phyloP scores from a whole-genome alignment of 2,888 invertebrate genomes.

The Dioctria rufipes region DNA sequence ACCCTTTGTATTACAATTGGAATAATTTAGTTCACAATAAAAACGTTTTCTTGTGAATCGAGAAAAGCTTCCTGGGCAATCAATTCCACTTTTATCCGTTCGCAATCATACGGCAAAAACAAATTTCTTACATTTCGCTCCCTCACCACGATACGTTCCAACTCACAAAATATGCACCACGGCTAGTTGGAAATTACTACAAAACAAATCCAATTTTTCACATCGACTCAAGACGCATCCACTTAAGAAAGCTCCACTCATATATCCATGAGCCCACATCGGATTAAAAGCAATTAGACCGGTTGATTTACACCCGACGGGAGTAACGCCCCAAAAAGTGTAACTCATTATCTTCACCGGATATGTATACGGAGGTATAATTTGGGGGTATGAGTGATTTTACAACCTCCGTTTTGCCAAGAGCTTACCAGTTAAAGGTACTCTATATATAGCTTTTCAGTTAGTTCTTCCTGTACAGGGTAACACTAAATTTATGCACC shows the following conservation, averaged over 20 bases:
- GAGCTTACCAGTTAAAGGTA: conserved; percentile 11
- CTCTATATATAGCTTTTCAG: conserved; percentile 10
- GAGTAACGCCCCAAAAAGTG: conserved; percentile 25
- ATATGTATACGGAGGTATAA: conserved; percentile 53
- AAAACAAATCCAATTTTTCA: conserved; percentile 31
- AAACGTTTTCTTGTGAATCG: too few relatives aligned
- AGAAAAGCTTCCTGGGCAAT: too few relatives aligned
- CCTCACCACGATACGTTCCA: not conserved
- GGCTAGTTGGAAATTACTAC: conserved; percentile 12
- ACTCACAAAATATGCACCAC: conserved; percentile 19
- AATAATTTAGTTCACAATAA: too few relatives aligned
- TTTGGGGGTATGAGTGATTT: conserved; percentile 55
- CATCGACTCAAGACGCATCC: conserved; percentile 10
- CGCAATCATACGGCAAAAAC: not conserved
- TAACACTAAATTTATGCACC: conserved; percentile 51
- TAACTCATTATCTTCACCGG: conserved; percentile 55
- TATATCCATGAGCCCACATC: conserved; percentile 30
- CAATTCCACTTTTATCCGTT: too few relatives aligned
- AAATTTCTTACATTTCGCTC: conserved; percentile 16
- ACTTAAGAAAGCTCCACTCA: conserved; percentile 5
- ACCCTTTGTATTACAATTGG: too few relatives aligned
- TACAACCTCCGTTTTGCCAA: conserved; percentile 45
- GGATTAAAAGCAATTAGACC: conserved; percentile 50
- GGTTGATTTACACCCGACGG: conserved; percentile 48
- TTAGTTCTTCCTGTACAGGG: conserved; percentile 53